Evolutionary conservation across 1,140 invertebrate genomes (phyloP).

Genomic region (Zaprionus africanus): DNA sequence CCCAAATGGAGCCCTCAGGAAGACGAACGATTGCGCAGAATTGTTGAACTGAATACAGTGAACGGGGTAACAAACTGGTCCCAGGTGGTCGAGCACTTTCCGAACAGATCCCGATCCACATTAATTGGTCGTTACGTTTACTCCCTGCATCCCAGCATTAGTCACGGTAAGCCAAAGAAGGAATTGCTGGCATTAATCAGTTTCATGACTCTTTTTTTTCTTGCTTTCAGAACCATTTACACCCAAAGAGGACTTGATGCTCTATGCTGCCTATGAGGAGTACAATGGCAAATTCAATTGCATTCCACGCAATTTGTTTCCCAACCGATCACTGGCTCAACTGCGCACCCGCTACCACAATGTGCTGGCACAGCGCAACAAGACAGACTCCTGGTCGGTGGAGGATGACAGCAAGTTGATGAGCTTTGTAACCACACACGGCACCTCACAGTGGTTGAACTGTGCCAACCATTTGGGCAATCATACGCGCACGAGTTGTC

Average conservation of each 20-base stretch:
- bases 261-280: slow-evolving; percentile 86
- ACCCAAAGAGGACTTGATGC: slow-evolving; percentile 86
- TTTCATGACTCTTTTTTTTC: background rate
- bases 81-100: slow-evolving; percentile 86
- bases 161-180: slow-evolving; percentile 56
- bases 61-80: slow-evolving; percentile 89
- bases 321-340: slow-evolving; percentile 85
- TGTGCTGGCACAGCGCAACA: slow-evolving; percentile 75
- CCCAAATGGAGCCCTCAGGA: slow-evolving; percentile 87
- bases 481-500: slow-evolving; percentile 85
- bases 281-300: slow-evolving; percentile 87
- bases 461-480: slow-evolving; percentile 83
- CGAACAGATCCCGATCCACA: slow-evolving; percentile 87
- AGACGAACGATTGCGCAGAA: slow-evolving; percentile 85
- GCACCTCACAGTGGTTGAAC: slow-evolving; percentile 83
- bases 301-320: slow-evolving; percentile 85
- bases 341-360: slow-evolving; percentile 86
- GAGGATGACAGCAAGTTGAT: slow-evolving; percentile 85
- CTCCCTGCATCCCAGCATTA: slow-evolving; percentile 81
- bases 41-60: slow-evolving; percentile 86
- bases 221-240: slow-evolving; percentile 83
- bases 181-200: background rate
- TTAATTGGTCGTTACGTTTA: slow-evolving; percentile 86
- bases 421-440: slow-evolving; percentile 76
- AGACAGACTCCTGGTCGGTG: slow-evolving; percentile 84